These are phyloP conservation scores for Camarhynchus parvulus DNA, from an alignment of 2,113 vertebrate genomes.

Conservation along the genomic window DNA sequence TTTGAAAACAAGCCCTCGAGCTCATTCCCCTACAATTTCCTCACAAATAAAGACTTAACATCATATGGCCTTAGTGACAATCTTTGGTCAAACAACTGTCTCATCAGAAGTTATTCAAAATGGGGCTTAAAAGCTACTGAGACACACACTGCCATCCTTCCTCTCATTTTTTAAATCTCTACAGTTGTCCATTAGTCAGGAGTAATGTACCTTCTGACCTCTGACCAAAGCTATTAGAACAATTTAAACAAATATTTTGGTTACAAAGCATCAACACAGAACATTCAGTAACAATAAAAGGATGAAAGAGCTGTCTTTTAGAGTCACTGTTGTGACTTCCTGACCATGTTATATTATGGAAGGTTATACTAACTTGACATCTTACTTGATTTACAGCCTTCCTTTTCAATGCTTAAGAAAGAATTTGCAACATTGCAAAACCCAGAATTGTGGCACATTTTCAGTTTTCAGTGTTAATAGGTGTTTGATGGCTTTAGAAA, in stretches of 20 bases:
- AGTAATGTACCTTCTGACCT: slow-evolving; percentile 31
- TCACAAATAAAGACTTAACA: background rate
- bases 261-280: slow-evolving; percentile 49
- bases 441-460: background rate
- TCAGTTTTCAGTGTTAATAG: slow-evolving; percentile 19
- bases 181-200: background rate
- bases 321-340: slow-evolving; percentile 18
- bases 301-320: background rate
- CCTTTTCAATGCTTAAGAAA: background rate
- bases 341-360: background rate
- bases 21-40: background rate
- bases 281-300: slow-evolving; percentile 21
- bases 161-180: background rate
- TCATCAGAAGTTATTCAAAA: background rate
- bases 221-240: slow-evolving; percentile 44
- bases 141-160: background rate
- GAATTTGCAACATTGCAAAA: background rate
- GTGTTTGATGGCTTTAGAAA: background rate
- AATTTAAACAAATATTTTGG: slow-evolving; percentile 62
- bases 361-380: background rate
- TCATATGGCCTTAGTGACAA: background rate
- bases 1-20: background rate
- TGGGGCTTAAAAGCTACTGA: background rate
- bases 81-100: background rate
- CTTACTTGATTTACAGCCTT: background rate